A percentile compares a stretch with the other conserved stretches of the same genome.
phyloP scores from a whole-genome alignment of 2,888 invertebrate species.

The Brachylomia viminalis region DNA sequence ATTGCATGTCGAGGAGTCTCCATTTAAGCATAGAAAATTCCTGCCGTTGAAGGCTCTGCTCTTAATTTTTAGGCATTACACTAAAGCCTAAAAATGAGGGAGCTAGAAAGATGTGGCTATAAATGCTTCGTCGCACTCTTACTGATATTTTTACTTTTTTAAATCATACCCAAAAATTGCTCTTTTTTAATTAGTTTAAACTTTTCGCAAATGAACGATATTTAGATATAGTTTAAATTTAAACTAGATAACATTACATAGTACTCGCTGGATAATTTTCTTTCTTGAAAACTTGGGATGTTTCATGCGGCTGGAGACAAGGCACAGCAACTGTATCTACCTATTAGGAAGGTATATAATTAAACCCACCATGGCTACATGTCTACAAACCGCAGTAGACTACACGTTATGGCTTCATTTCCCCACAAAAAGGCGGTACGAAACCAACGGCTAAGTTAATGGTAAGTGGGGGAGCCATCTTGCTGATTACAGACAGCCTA shows the following conservation, averaged over 20 bases:
- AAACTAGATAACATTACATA: too few species aligned
- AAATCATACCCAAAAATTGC: too few species aligned
- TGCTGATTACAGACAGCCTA: slow-evolving; percentile 29
- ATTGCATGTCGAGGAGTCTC: too few species aligned
- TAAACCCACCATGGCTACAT: background rate
- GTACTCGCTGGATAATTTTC: too few species aligned
- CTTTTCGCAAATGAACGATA: too few species aligned
- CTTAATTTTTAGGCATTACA: too few species aligned
- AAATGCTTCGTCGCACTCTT: background rate
- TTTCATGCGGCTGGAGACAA: background rate
- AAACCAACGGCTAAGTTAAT: slow-evolving; percentile 26
- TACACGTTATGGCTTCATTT: slow-evolving; percentile 18
- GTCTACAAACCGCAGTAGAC: slow-evolving; percentile 17
- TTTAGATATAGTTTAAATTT: too few species aligned
- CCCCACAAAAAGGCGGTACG: slow-evolving; percentile 21
- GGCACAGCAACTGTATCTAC: background rate
- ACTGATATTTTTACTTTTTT: background rate
- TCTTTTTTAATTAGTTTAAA: too few species aligned
- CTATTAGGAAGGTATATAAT: slow-evolving; percentile 4
- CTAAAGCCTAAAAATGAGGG: background rate
- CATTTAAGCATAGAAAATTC: too few species aligned
- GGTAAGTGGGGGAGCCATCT: slow-evolving; percentile 40
- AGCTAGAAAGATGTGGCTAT: too few species aligned
- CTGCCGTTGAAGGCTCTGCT: too few species aligned
- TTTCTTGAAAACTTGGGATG: background rate